Evolutionary conservation across 2,888 invertebrate genomes (phyloP).

Genomic region (Ophioninae sp.): DNA sequence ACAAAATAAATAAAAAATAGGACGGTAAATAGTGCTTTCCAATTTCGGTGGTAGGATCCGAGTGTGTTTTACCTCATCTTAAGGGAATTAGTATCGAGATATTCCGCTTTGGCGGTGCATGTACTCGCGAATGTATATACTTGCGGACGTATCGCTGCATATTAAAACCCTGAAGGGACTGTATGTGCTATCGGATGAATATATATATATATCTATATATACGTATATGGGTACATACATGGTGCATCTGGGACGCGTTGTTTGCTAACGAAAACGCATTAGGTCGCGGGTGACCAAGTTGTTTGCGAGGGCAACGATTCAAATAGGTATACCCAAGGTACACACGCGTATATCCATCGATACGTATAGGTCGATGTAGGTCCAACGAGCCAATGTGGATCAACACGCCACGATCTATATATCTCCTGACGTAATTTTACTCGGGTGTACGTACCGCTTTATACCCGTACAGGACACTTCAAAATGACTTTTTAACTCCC

Average conservation of each 20-base stretch:
- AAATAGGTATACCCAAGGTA: slow-evolving; percentile 63
- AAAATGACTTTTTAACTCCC: neutral
- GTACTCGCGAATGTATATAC: neutral
- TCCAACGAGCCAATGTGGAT: slow-evolving; percentile 17
- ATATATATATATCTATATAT: neutral
- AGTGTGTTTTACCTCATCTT: slow-evolving; percentile 8
- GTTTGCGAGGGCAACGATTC: slow-evolving; percentile 65
- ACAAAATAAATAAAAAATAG: neutral
- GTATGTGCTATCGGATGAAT: neutral
- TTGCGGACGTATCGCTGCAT: slow-evolving; percentile 1
- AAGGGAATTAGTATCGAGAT: slow-evolving; percentile 4
- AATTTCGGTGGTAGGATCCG: neutral
- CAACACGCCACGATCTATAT: neutral
- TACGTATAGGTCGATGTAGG: slow-evolving; percentile 15
- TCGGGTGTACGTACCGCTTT: neutral
- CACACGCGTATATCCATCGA: slow-evolving; percentile 48
- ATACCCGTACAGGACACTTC: neutral
- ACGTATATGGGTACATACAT: slow-evolving; percentile 11
- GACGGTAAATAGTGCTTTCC: neutral
- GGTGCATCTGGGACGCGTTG: slow-evolving; percentile 36
- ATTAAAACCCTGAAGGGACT: slow-evolving; percentile 1
- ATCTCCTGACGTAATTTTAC: neutral
- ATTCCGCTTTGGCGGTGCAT: neutral
- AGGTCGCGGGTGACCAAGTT: slow-evolving; percentile 61
- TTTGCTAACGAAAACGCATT: slow-evolving; percentile 62